Evolutionary conservation across 2,113 vertebrate species (phyloP).

Genomic region (Sorex araneus): DNA sequence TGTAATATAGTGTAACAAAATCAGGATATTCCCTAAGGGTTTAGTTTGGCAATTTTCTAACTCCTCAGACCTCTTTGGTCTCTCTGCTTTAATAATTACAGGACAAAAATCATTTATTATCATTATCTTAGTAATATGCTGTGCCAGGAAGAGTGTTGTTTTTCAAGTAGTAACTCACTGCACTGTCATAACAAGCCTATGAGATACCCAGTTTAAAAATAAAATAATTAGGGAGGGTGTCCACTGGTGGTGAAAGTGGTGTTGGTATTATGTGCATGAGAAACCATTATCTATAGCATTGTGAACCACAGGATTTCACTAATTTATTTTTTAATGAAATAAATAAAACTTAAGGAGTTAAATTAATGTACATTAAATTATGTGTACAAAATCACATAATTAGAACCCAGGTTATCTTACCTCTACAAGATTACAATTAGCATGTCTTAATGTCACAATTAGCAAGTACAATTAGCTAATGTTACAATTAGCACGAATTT

Average conservation of each 20-base stretch:
- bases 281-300: too few relatives aligned
- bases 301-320: too few relatives aligned
- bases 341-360: neutral
- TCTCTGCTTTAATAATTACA: constrained; percentile 35
- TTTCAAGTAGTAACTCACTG: constrained; percentile 28
- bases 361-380: neutral
- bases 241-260: too few relatives aligned
- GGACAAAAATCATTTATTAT: constrained; percentile 40
- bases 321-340: too few relatives aligned
- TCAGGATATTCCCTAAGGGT: constrained; percentile 15
- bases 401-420: neutral
- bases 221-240: neutral
- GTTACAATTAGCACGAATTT: too few relatives aligned
- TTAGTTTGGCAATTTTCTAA: neutral
- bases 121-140: constrained; percentile 23
- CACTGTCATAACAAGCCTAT: neutral
- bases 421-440: neutral
- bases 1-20: constrained; percentile 57
- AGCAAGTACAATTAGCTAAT: too few relatives aligned
- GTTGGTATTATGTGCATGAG: too few relatives aligned
- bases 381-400: neutral
- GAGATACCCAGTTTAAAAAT: neutral
- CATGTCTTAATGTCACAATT: too few relatives aligned
- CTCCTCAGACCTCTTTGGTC: neutral
- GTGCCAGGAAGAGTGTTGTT: constrained; percentile 32